Evolutionary conservation across 2,797 vertebrate species (phyloP).

Genomic region (Sus cebifrons): DNA sequence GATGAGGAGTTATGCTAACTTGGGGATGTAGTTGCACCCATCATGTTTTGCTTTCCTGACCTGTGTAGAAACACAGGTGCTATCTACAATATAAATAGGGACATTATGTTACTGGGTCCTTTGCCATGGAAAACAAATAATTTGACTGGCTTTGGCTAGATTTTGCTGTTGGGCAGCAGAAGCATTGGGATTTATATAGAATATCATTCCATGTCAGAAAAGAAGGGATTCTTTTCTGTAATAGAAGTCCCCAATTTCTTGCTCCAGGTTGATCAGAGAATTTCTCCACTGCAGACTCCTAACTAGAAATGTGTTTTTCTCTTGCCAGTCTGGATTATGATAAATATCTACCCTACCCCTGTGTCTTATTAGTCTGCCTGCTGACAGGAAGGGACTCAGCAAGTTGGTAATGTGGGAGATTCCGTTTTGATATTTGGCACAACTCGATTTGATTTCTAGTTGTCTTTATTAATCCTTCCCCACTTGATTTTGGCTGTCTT

Average conservation of each 20-base stretch:
- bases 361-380: not conserved
- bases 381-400: not conserved
- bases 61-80: not conserved
- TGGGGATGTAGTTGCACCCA: not conserved
- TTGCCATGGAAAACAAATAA: not conserved
- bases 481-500: conserved; percentile 9
- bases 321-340: conserved; percentile 25
- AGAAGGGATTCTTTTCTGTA: not conserved
- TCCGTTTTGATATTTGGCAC: not conserved
- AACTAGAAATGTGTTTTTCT: not conserved
- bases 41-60: not conserved
- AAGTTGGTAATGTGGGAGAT: not conserved
- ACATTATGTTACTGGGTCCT: not conserved
- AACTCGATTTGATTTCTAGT: conserved; percentile 38
- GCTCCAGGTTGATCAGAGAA: not conserved
- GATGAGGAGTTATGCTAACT: not conserved
- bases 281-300: not conserved
- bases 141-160: not conserved
- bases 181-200: not conserved
- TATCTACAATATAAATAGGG: not conserved
- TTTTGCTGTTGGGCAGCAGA: not conserved
- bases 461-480: conserved; percentile 72
- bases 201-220: not conserved
- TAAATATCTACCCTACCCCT: not conserved
- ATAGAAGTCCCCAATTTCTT: not conserved